Evolutionary conservation across 2,888 invertebrate species (phyloP).

Genomic region (Stramonita haemastoma): DNA sequence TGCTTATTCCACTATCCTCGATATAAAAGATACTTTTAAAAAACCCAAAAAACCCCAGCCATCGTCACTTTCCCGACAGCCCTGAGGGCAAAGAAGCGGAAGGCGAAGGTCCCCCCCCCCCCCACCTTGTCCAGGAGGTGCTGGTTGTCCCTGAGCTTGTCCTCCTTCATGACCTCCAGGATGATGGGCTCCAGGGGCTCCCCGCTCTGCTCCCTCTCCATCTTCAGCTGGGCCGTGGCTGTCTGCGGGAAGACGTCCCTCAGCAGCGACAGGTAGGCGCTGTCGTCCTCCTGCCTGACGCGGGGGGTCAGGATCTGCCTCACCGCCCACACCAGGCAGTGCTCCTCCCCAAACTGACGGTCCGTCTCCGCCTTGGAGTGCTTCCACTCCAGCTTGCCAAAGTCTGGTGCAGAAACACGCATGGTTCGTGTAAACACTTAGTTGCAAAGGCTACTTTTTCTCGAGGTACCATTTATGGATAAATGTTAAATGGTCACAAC

Average conservation of each 20-base stretch:
- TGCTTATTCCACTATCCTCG: no score
- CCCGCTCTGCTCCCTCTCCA: constrained; percentile 54
- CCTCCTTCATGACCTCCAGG: constrained; percentile 70
- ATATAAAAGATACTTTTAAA: no score
- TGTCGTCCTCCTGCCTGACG: constrained; percentile 65
- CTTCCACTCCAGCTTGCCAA: constrained; percentile 39
- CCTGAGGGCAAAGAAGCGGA: no score
- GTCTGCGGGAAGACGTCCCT: constrained; percentile 72
- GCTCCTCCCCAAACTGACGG: constrained; percentile 63
- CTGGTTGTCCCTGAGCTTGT: constrained; percentile 64
- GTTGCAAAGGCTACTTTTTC: no score
- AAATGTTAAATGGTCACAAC: background rate
- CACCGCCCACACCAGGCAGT: constrained; percentile 67
- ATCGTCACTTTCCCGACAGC: no score
- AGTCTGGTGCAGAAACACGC: constrained; percentile 14
- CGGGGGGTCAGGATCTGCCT: constrained; percentile 59
- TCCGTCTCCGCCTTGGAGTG: constrained; percentile 47
- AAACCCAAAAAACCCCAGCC: no score
- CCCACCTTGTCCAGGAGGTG: constrained; percentile 69
- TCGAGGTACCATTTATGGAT: no score
- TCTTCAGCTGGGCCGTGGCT: constrained; percentile 53
- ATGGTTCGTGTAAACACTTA: background rate
- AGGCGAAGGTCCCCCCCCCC: no score
- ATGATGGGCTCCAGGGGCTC: constrained; percentile 66
- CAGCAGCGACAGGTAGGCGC: constrained; percentile 59